Base-by-base conservation (phyloP, 2,113 vertebrate genomes). In the Oreotrochilus melanogaster region DNA sequence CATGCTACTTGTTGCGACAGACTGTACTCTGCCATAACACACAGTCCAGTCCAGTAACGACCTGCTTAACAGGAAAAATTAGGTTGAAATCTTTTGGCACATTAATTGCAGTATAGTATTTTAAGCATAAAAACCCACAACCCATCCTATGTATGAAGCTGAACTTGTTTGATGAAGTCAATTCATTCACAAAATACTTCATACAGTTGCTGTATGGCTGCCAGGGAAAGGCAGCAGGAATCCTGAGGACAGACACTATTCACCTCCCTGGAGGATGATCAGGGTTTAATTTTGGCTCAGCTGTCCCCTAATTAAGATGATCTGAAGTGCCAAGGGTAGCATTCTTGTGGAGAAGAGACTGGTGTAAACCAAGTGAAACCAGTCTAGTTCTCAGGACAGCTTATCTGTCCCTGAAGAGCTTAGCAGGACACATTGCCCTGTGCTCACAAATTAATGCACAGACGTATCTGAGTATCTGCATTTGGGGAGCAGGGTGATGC, bases 141-240 rank as follows among this genome's bases (percentile, higher is more conserved):
- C 5, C 18, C n/a, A 51, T 16, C 4, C 30, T 61, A 18, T 11
- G 18, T 21, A 33, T 67, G 80, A 91, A 21, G 22, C 71, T 83
- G 75, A 92, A 30, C 53, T 67, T 33, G 39, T 30, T 90, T 50
- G n/a, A 75, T 1, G 2, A 33, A 24, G 54, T 31, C 24, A 50
- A 57, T 57, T 92, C 69, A 95, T 85, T 95, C 93, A 95, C 65
- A 93, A 91, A 86, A 84, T 89, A 81, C n/a, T 93, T 83, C 4
- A 1, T 57, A 62, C 24, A 57, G 31, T 53, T 79, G 45, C 58
- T 91, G 62, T 58, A 71, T 17, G 25, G n/a, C 62, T 88, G 78
- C 88, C 85, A 89, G 60, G 47, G n/a, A 78, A 90, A 88, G 47
- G 37, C 75, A 88, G 25, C 43, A 73, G 75, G 72, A 93, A 94